A percentile compares a stretch with the other conserved stretches of the same genome.
These are phyloP conservation scores for Stictonetta naevosa DNA, from an alignment of 2,113 vertebrate species.

Conservation along the genomic window DNA sequence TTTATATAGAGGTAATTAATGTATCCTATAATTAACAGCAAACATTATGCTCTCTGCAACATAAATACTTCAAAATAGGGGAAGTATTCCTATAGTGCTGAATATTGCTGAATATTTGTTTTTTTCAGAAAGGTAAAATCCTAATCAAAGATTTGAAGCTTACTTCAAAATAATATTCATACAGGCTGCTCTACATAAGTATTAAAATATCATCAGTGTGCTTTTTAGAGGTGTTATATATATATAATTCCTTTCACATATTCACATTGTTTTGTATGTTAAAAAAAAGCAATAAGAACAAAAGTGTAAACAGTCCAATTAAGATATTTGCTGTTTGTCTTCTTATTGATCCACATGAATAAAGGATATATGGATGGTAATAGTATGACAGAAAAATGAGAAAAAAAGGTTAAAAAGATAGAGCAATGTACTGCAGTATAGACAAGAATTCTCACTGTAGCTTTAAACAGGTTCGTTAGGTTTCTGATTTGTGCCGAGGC, in stretches of 20 bases:
- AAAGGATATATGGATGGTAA: neutral
- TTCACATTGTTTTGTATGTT: neutral
- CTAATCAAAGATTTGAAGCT: neutral
- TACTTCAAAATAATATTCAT: neutral
- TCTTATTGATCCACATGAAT: neutral
- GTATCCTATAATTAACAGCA: neutral
- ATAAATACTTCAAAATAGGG: neutral
- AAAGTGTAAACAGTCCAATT: neutral
- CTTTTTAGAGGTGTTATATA: neutral
- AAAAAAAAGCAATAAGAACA: neutral
- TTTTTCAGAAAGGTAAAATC: neutral
- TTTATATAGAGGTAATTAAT: neutral
- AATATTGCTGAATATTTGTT: neutral
- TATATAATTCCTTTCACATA: neutral
- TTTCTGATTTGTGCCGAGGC: neutral
- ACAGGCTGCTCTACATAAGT: neutral
- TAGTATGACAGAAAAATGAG: neutral
- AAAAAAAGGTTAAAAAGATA: neutral
- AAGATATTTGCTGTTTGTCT: neutral
- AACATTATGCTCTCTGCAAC: neutral
- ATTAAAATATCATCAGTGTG: neutral
- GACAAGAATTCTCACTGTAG: neutral
- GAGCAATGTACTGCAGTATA: neutral
- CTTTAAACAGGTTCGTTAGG: neutral
- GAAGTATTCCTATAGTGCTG: neutral